Conservation (phyloP, 2,113 vertebrate genomes). For the Piaya cayana region DNA sequence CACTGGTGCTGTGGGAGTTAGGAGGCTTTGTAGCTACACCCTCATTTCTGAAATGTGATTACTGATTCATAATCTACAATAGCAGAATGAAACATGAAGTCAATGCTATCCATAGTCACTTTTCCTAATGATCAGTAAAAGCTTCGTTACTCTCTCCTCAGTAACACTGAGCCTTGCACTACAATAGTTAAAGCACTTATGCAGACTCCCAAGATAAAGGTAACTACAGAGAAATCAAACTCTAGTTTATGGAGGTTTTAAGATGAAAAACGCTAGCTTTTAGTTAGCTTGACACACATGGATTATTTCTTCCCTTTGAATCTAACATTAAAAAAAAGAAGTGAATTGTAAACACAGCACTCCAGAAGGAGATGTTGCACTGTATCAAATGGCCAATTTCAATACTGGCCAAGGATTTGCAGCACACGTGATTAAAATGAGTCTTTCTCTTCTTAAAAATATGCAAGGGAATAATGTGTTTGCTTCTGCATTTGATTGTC, state of each 20-base stretch:
- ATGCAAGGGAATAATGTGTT: background rate
- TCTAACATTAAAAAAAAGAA: background rate
- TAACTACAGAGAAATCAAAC: background rate
- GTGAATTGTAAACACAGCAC: background rate
- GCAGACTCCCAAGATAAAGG: background rate
- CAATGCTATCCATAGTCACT: background rate
- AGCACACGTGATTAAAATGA: background rate
- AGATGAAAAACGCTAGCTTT: background rate
- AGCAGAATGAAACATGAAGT: background rate
- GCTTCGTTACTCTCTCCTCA: background rate
- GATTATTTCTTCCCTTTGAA: background rate
- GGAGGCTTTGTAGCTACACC: constrained; percentile 13
- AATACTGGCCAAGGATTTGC: background rate
- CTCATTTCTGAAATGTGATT: constrained; percentile 29
- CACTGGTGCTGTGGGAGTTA: background rate
- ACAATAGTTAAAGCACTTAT: background rate
- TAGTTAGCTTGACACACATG: background rate
- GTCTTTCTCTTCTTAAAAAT: background rate
- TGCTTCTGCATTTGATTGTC: constrained; percentile 37
- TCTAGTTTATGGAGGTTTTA: background rate
- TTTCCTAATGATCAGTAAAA: constrained; percentile 16
- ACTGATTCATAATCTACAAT: constrained; percentile 1
- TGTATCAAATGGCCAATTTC: background rate
- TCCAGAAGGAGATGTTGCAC: background rate
- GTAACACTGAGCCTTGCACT: background rate